A percentile compares a stretch with the other conserved stretches of the same genome.
phyloP scores from a whole-genome alignment of 1,140 invertebrate genomes.

The Panulirus ornatus region DNA sequence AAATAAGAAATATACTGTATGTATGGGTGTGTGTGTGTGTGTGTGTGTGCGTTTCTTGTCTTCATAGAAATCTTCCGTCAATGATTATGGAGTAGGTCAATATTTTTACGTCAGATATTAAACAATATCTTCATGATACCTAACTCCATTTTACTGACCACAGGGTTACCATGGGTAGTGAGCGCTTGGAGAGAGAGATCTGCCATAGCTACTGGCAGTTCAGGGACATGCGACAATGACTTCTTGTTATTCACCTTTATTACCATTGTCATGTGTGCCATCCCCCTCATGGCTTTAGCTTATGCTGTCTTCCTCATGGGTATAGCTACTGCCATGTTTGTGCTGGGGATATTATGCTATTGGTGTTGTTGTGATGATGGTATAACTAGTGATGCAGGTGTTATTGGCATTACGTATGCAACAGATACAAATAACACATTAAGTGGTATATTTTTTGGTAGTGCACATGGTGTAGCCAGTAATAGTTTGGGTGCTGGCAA shows the following conservation, averaged over 20 bases:
- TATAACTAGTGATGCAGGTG: constrained; percentile 1
- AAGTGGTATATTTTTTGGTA: too few species aligned
- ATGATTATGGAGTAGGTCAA: too few species aligned
- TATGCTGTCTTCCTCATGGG: constrained; percentile 3
- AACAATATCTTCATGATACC: too few species aligned
- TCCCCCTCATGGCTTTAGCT: background rate
- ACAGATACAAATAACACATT: background rate
- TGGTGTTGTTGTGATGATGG: constrained; percentile 26
- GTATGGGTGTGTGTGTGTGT: too few species aligned
- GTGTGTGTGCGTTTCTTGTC: too few species aligned
- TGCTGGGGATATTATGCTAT: background rate
- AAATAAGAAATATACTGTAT: too few species aligned
- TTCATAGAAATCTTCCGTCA: too few species aligned
- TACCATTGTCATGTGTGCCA: background rate
- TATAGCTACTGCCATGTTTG: background rate
- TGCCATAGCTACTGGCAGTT: background rate
- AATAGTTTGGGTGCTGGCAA: too few species aligned
- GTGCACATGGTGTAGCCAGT: too few species aligned
- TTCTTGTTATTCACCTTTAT: constrained; percentile 18
- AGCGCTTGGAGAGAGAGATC: constrained; percentile 22
- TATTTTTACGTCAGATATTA: too few species aligned
- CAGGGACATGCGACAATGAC: background rate
- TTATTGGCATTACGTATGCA: background rate
- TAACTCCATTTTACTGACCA: too few species aligned
- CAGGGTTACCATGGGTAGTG: background rate